Evolutionary conservation across 2,797 vertebrate genomes (phyloP).

Genomic region (Aselliscus stoliczkanus): DNA sequence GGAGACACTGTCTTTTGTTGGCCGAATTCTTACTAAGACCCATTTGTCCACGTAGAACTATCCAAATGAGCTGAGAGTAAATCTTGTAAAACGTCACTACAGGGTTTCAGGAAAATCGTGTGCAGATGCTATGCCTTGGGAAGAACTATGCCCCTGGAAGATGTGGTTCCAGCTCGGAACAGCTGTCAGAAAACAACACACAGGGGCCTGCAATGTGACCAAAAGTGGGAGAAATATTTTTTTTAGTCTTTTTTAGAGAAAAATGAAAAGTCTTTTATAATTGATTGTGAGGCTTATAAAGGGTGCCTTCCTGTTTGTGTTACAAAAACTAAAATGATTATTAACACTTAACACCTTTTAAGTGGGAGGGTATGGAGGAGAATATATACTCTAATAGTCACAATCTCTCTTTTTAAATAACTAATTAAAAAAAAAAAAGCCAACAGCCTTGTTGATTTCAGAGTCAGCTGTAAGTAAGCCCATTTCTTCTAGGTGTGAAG

Average conservation of each 20-base stretch:
- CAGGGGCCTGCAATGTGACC: background rate
- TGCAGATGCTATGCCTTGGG: background rate
- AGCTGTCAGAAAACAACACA: background rate
- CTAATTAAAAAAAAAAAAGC: background rate
- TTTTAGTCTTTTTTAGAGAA: background rate
- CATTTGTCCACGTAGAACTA: slow-evolving; percentile 13
- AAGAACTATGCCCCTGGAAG: background rate
- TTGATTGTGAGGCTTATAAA: background rate
- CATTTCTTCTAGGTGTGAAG: background rate
- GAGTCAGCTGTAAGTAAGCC: background rate
- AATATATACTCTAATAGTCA: background rate
- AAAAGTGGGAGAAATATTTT: background rate
- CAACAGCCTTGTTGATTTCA: background rate
- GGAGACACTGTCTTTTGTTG: background rate
- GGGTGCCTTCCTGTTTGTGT: background rate
- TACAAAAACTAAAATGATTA: background rate
- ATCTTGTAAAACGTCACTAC: background rate
- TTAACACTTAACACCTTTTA: background rate
- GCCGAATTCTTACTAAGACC: slow-evolving; percentile 3
- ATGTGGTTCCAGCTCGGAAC: background rate
- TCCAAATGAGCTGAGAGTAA: slow-evolving; percentile 31
- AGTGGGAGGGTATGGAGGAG: background rate
- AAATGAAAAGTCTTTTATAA: background rate
- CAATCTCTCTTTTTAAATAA: slow-evolving; percentile 26
- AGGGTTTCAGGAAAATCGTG: slow-evolving; percentile 4